phyloP scores from a whole-genome alignment of 2,888 invertebrate species.

The Orthosia cruda region DNA sequence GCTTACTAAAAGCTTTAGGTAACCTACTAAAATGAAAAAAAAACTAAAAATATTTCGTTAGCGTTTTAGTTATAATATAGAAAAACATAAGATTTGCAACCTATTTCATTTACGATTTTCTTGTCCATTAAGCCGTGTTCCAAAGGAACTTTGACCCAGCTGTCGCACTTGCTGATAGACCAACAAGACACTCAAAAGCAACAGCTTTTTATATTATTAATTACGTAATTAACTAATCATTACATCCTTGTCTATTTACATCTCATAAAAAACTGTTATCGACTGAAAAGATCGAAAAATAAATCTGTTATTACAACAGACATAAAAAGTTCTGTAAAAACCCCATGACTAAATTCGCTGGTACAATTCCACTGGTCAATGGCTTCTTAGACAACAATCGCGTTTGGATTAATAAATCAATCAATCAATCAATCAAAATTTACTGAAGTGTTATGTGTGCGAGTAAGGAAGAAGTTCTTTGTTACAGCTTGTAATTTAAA shows the following conservation, averaged over 20 bases:
- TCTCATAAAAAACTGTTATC: slow-evolving; percentile 7
- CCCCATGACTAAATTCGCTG: too few species aligned
- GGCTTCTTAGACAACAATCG: not conserved
- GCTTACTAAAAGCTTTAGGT: not conserved
- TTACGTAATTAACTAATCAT: too few species aligned
- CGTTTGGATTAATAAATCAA: not conserved
- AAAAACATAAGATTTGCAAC: too few species aligned
- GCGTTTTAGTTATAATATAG: too few species aligned
- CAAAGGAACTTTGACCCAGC: too few species aligned
- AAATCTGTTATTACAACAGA: not conserved
- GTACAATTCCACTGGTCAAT: slow-evolving; percentile 19
- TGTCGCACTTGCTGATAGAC: not conserved
- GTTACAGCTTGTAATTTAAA: not conserved
- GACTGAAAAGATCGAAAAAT: not conserved
- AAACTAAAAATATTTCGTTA: too few species aligned
- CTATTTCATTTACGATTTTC: too few species aligned
- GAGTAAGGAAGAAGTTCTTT: not conserved
- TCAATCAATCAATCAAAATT: not conserved
- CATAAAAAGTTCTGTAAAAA: slow-evolving; percentile 25
- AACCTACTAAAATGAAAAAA: not conserved
- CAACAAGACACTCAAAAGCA: not conserved
- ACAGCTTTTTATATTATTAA: not conserved
- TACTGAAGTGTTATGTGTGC: not conserved
- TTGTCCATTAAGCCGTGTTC: too few species aligned
- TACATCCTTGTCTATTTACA: not conserved